Evolutionary conservation across 2,888 invertebrate genomes (phyloP), one percentile per base, ranked within the genome.

Genomic region (Cryptocheilus praepositus): DNA sequence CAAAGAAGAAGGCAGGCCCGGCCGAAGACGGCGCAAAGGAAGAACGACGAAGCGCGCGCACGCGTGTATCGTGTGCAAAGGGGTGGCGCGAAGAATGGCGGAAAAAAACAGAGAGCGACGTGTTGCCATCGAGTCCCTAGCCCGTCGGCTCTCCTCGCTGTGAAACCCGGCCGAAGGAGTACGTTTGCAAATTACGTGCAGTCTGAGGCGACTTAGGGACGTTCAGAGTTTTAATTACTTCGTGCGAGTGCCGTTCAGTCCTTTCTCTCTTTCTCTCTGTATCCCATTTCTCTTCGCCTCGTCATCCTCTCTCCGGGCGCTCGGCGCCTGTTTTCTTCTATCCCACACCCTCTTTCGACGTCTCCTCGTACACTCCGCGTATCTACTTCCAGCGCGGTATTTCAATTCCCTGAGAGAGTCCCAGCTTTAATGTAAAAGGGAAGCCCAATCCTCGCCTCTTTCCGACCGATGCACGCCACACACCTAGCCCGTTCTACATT

Each of bases 221-320:
- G 80, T 81, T 79, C 76, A 69, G 78, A 82, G 79, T 85, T 85
- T 85, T 85, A 85, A 85, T 85, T 85, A 85, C 83, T 83, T 76
- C 76, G 76, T 64, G 67, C 73, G 76, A 77, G 76, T 69, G 64
- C 64, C 54, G 28, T 62, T 61, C 52, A 53, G 67, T 8, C 21
- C 28, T 16, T 19, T 46, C n/a, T 55, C 66, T 63, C n/a, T n/a
- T n/a, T n/a, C 64, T 43, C 60, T 18, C 18, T 1, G 44, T 36
- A 16, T 44, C 45, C 19, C 8, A 25, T 43, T 18, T 19, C 28
- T 51, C 22, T 52, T 51, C 49, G 19, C 11, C 18, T 52, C 59
- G 44, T 36, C 36, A 36, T 11, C 36, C 36, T 62, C 46, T 51
- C 25, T 52, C 44, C 19, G 16, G 15, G 13, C 22, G n/a, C 45